Base-by-base conservation (phyloP, 2,888 invertebrate genomes). In the Coelogynopora nodosa region DNA sequence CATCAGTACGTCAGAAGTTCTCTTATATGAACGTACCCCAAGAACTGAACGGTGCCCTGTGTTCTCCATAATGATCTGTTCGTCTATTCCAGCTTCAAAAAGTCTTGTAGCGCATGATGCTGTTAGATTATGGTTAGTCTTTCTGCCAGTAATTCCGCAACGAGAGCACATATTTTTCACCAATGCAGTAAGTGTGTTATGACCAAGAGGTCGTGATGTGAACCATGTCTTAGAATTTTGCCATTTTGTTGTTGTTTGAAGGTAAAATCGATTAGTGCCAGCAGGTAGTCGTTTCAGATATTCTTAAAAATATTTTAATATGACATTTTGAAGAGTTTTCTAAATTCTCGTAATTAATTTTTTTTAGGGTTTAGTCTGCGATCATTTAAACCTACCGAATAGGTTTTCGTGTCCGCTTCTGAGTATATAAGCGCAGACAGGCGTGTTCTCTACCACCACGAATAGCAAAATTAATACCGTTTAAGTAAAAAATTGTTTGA, bases 401-500 rank as follows among this genome's bases (percentile, higher is more conserved):
- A n/a, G n/a, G n/a, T n/a, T n/a, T n/a, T n/a, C n/a, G 27, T 74
- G 74, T 23, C 74, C 74, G 74, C 74, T 74, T 74, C 74, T 74
- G 23, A 74, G 74, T 23, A 74, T 74, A 74, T 74, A 23, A 23
- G 27, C 74, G 74, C 74, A 5, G 23, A 74, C 74, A 74, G 23
- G 18, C 18, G 74, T 74, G 74, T 74, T 74, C 18, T 74, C 23
- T 26, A 23, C 74, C 74, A 74, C 74, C 23, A 23, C 74, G 74
- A 74, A 74, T 74, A 74, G 74, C 74, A 74, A 74, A 74, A 74
- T 74, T 74, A 74, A 74, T 74, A 23, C 74, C 74, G 74, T 74
- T 74, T 74, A 74, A 74, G 23, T 74, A 74, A 74, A 13, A 74
- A 13, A 74, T 74, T 74, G 74, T 74, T 74, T 74, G 74, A 74